Base-by-base conservation (phyloP, 2,888 invertebrate genomes). In the Xanthia togata region DNA sequence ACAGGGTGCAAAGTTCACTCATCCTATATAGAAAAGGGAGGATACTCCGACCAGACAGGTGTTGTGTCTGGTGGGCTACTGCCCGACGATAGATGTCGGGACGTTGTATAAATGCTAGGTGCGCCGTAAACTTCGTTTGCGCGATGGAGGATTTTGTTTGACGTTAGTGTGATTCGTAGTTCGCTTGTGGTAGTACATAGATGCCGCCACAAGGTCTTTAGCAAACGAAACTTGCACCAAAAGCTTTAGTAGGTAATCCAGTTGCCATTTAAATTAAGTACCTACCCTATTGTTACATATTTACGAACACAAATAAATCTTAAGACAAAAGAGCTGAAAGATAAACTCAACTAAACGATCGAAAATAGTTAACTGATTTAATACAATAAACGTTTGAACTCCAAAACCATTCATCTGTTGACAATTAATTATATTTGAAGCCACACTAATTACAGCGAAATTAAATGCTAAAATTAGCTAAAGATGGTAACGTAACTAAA, bases 281-380 rank as follows among this genome's bases (percentile, higher is more conserved):
- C 12, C 1, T 35, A 35, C 17, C n/a, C 0, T 35, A 47, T 12
- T 70, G 26, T 62, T 62, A 44, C 12, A 70, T n/a, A 50, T 47
- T 69, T 38, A 35, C 17, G 26, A 31, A 69, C 23, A 72, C 17
- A 23, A 17, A 53, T 26, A 70, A 20, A 41, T 47, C 59, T 17
- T 50, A 11, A 35, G 17, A 53, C 44, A 53, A 76, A 76, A n/a
- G 50, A 26, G 6, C 26, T 23, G 11, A 8, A 47, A 50, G 47
- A 63, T n/a, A n/a, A 78, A 47, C 38, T 78, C 6, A 26, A 26
- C n/a, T 35, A 47, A 64, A 38, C 23, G 12, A 31, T 63, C 6
- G 11, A 50, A 69, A 70, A 41, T 41, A 50, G 57, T 53, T 44
- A 35, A 68, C 68, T 35, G 17, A 47, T 77, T 14, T 17, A 26